Percentiles rank a stretch among this genome's conserved stretches.
phyloP scores from a whole-genome alignment of 2,888 invertebrate genomes.

The Phasia obesa region DNA sequence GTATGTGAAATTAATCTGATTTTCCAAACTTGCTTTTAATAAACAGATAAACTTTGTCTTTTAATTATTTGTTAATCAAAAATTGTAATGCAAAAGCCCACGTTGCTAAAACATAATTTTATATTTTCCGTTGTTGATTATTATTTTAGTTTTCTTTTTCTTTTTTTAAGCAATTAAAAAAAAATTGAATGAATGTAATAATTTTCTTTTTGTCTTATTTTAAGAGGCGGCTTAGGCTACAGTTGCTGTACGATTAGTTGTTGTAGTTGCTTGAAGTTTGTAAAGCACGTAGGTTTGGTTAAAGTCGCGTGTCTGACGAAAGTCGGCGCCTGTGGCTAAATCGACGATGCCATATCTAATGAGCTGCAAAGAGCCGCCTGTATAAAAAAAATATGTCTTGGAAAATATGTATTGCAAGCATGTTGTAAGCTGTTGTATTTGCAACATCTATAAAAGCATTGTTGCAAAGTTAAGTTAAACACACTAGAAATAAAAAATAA shows the following conservation, averaged over 20 bases:
- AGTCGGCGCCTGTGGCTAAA: slow-evolving; percentile 67
- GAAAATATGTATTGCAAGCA: slow-evolving; percentile 8
- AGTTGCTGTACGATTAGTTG: slow-evolving; percentile 1
- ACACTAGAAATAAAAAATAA: neutral
- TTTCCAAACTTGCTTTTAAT: slow-evolving; percentile 18
- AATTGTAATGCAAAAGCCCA: slow-evolving; percentile 57
- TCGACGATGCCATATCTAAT: slow-evolving; percentile 62
- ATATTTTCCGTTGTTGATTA: slow-evolving; percentile 21
- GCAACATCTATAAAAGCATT: slow-evolving; percentile 39
- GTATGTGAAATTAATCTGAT: slow-evolving; percentile 1
- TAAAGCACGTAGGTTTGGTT: slow-evolving; percentile 59
- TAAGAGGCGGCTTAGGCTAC: neutral
- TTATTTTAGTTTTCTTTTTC: slow-evolving; percentile 18
- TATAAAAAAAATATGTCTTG: slow-evolving; percentile 12
- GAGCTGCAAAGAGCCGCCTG: slow-evolving; percentile 63
- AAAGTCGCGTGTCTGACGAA: slow-evolving; percentile 69
- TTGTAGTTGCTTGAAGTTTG: slow-evolving; percentile 8
- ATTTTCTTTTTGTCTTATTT: slow-evolving; percentile 4
- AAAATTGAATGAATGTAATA: slow-evolving; percentile 33
- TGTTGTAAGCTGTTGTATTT: slow-evolving; percentile 29
- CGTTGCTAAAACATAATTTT: slow-evolving; percentile 48
- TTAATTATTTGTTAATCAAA: slow-evolving; percentile 63
- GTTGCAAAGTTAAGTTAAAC: slow-evolving; percentile 1
- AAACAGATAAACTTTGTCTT: slow-evolving; percentile 17
- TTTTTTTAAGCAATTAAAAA: slow-evolving; percentile 10